Percentiles rank a stretch among this genome's conserved stretches.
Conservation (phyloP, 2,888 invertebrate genomes). For the Andrena haemorrhoa region DNA sequence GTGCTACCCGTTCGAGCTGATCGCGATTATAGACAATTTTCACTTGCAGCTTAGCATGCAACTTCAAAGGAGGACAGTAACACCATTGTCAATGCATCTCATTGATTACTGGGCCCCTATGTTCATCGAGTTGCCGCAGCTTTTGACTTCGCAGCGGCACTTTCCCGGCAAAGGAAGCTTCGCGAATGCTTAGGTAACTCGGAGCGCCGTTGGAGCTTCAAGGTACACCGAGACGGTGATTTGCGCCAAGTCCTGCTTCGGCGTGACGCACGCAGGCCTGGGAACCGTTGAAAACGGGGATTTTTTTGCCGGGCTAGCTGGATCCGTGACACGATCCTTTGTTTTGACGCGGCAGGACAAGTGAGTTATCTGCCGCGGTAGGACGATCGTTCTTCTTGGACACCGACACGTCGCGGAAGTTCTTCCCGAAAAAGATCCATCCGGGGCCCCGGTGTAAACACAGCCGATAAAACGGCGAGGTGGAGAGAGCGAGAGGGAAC, state of each 20-base stretch:
- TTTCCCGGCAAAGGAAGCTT: neutral
- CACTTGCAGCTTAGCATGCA: neutral
- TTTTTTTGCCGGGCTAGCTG: slow-evolving; percentile 62
- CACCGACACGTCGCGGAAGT: slow-evolving; percentile 74
- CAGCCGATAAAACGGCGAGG: slow-evolving; percentile 77
- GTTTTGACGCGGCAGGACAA: slow-evolving; percentile 78
- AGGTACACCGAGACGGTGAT: slow-evolving; percentile 43
- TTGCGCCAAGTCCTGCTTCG: slow-evolving; percentile 35
- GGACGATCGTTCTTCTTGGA: slow-evolving; percentile 78
- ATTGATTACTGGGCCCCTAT: too few species aligned
- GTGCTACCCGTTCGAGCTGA: neutral
- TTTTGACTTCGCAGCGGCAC: neutral
- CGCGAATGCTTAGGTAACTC: neutral
- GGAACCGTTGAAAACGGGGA: slow-evolving; percentile 35
- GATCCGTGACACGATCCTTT: slow-evolving; percentile 73
- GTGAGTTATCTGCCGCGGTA: slow-evolving; percentile 76
- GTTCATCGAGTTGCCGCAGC: too few species aligned
- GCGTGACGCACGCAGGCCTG: slow-evolving; percentile 36
- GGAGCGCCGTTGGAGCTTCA: slow-evolving; percentile 13
- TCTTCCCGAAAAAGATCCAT: slow-evolving; percentile 79
- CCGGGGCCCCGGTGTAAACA: slow-evolving; percentile 78
- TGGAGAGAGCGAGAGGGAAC: slow-evolving; percentile 25
- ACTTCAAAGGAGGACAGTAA: too few species aligned
- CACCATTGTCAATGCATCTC: too few species aligned
- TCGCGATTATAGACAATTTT: neutral